Conservation (phyloP, 2,797 vertebrate genomes). For the Anniella stebbinsi region DNA sequence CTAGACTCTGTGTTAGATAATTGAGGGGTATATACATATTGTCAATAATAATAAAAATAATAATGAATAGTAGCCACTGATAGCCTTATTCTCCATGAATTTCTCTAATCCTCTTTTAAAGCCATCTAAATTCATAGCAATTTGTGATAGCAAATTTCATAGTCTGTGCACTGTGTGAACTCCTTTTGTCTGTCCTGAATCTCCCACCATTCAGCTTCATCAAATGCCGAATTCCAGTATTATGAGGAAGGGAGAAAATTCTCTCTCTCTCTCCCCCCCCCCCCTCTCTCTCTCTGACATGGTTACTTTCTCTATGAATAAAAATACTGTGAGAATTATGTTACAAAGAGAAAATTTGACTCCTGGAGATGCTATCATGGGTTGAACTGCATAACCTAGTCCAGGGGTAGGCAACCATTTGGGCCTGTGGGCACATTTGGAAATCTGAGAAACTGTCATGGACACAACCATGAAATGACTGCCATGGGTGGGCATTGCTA, state of each 20-base stretch:
- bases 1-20: no score
- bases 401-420: no score
- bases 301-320: no score
- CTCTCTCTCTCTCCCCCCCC: neutral
- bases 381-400: neutral
- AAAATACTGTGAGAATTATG: no score
- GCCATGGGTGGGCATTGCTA: no score
- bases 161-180: neutral
- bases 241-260: neutral
- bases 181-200: neutral
- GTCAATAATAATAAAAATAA: no score
- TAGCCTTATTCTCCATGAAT: neutral
- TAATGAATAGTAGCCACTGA: neutral
- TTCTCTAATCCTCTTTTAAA: neutral
- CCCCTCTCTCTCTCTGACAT: neutral
- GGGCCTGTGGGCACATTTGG: no score
- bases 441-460: no score
- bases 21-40: no score
- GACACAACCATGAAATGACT: no score
- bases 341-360: neutral
- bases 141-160: neutral
- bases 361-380: neutral
- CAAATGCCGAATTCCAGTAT: no score
- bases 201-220: neutral
- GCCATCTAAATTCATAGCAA: neutral